Evolutionary conservation across 2,113 vertebrate genomes (phyloP).

Genomic region (Mola mola): DNA sequence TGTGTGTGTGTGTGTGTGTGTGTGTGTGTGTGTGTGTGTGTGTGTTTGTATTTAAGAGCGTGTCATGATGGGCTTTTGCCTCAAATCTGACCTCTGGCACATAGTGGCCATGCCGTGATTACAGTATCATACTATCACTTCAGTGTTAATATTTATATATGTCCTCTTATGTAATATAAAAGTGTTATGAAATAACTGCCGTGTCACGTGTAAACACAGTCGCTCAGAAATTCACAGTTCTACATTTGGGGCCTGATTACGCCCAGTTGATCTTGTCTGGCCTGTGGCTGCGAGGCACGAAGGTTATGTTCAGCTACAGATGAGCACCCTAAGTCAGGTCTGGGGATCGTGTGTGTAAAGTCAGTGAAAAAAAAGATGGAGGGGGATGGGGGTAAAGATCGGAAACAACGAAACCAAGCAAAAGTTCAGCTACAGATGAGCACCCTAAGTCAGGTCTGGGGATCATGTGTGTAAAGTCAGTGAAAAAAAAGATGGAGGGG

Average conservation of each 20-base stretch:
- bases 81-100: slow-evolving; percentile 31
- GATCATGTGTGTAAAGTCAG: slow-evolving; percentile 65
- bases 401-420: neutral
- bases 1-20: slow-evolving; percentile 9
- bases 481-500: slow-evolving; percentile 70
- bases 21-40: neutral
- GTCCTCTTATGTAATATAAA: slow-evolving; percentile 37
- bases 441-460: slow-evolving; percentile 10
- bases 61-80: slow-evolving; percentile 23
- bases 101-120: slow-evolving; percentile 27
- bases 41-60: too few relatives aligned
- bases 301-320: slow-evolving; percentile 18
- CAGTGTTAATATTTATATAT: neutral
- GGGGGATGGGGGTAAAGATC: slow-evolving; percentile 51
- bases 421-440: slow-evolving; percentile 21
- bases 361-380: slow-evolving; percentile 69
- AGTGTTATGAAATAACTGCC: neutral
- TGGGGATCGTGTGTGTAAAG: slow-evolving; percentile 62
- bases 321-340: slow-evolving; percentile 3
- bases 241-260: slow-evolving; percentile 54
- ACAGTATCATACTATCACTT: slow-evolving; percentile 2
- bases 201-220: slow-evolving; percentile 30
- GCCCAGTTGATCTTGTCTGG: slow-evolving; percentile 42
- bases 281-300: neutral
- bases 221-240: slow-evolving; percentile 48